Conservation (phyloP, 2,888 invertebrate genomes). For the Acronicta aceris region DNA sequence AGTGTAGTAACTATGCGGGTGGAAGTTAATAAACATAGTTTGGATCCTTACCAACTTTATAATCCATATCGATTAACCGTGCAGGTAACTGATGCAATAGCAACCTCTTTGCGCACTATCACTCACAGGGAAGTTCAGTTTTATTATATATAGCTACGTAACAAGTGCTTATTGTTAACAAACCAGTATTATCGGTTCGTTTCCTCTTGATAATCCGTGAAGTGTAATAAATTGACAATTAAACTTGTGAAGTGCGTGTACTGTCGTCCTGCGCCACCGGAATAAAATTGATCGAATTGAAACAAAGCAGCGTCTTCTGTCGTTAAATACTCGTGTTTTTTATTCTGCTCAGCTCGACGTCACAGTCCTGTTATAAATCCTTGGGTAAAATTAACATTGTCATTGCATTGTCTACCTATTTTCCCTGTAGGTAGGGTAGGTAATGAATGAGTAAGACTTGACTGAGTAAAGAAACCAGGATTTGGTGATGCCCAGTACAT, state of each 20-base stretch:
- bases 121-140: slow-evolving; percentile 21
- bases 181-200: slow-evolving; percentile 62
- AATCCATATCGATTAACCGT: slow-evolving; percentile 55
- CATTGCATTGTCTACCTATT: slow-evolving; percentile 46
- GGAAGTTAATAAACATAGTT: slow-evolving; percentile 4
- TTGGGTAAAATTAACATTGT: slow-evolving; percentile 39
- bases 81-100: slow-evolving; percentile 34
- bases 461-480: background rate
- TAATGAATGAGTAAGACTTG: slow-evolving; percentile 11
- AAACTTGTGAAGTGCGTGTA: slow-evolving; percentile 24
- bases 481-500: background rate
- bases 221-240: slow-evolving; percentile 64
- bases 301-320: slow-evolving; percentile 17
- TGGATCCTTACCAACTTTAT: slow-evolving; percentile 67
- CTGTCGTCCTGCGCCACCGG: slow-evolving; percentile 7
- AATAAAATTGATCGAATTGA: slow-evolving; percentile 7
- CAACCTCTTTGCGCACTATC: slow-evolving; percentile 45
- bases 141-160: slow-evolving; percentile 65
- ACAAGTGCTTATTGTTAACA: slow-evolving; percentile 52
- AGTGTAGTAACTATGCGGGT: background rate
- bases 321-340: slow-evolving; percentile 33
- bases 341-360: slow-evolving; percentile 46
- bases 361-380: slow-evolving; percentile 47
- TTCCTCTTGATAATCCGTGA: slow-evolving; percentile 72
- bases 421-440: slow-evolving; percentile 24